phyloP scores from a whole-genome alignment of 1,140 invertebrate genomes.

The Antheraea pernyi region DNA sequence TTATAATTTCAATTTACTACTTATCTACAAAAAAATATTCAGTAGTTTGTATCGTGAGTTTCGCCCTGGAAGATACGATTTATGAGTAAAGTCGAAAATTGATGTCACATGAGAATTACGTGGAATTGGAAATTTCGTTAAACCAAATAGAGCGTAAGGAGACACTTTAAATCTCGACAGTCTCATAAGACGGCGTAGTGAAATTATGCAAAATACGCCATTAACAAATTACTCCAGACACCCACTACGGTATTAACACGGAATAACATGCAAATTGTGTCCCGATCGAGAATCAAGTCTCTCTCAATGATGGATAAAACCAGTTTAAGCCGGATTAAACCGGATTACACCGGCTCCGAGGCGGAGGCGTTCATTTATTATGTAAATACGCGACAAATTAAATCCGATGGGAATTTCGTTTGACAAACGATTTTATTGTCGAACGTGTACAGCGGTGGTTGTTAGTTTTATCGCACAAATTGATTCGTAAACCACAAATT shows the following conservation, averaged over 20 bases:
- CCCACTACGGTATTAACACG: constrained; percentile 58
- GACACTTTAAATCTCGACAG: neutral
- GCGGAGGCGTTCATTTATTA: constrained; percentile 74
- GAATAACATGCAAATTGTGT: constrained; percentile 70
- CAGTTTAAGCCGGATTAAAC: constrained; percentile 66
- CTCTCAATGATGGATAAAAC: constrained; percentile 73
- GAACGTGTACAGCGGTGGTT: constrained; percentile 4
- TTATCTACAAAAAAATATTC: no score
- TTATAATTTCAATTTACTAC: no score
- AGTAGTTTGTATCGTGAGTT: no score
- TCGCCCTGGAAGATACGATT: neutral
- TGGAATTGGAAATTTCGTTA: neutral
- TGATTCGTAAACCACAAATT: neutral
- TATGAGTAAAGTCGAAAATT: neutral
- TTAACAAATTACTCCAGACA: constrained; percentile 32
- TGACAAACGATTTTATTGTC: constrained; percentile 55
- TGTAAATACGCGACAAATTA: constrained; percentile 77
- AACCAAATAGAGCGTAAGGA: neutral
- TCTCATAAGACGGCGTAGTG: constrained; percentile 2
- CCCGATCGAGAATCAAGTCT: constrained; percentile 74
- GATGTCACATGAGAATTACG: neutral
- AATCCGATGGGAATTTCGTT: constrained; percentile 74
- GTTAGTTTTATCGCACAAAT: constrained; percentile 10
- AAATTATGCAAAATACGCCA: constrained; percentile 27
- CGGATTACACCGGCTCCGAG: constrained; percentile 70